A percentile compares a stretch with the other conserved stretches of the same genome.
Conservation (phyloP, 2,888 invertebrate genomes). For the Odontothrips loti region DNA sequence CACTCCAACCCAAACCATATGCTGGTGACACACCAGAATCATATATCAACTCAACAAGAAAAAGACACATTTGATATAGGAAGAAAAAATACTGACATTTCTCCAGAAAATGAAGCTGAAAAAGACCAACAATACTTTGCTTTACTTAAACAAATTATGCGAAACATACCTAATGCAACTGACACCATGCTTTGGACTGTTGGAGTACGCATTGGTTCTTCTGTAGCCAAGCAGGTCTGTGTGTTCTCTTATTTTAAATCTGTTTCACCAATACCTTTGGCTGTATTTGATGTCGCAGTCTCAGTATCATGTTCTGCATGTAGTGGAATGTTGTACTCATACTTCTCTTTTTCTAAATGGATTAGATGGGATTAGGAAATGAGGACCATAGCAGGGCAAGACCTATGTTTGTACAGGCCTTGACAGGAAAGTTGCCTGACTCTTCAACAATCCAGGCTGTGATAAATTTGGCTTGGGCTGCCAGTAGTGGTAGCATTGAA, state of each 20-base stretch:
- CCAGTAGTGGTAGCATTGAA: conserved; percentile 49
- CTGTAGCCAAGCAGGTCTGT: conserved; percentile 68
- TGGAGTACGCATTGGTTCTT: conserved; percentile 75
- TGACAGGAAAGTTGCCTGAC: conserved; percentile 68
- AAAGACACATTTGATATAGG: not conserved
- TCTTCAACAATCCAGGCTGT: conserved; percentile 67
- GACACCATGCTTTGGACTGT: conserved; percentile 82
- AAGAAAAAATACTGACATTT: not conserved
- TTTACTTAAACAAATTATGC: not conserved
- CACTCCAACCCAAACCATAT: not conserved
- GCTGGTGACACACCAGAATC: not conserved
- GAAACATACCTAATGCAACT: not conserved
- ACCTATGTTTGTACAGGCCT: conserved; percentile 53
- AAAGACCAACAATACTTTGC: conserved; percentile 1
- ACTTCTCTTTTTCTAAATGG: not conserved
- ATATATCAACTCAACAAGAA: not conserved
- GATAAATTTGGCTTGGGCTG: conserved; percentile 73
- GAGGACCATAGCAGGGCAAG: conserved; percentile 37
- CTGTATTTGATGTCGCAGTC: too few relatives aligned
- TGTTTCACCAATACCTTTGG: too few relatives aligned
- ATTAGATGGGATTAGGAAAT: conserved; percentile 46
- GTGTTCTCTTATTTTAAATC: conserved; percentile 23
- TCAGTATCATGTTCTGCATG: not conserved
- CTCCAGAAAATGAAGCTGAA: not conserved
- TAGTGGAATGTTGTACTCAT: too few relatives aligned